Base-by-base conservation (phyloP, 2,797 vertebrate genomes). In the Trachops cirrhosus region DNA sequence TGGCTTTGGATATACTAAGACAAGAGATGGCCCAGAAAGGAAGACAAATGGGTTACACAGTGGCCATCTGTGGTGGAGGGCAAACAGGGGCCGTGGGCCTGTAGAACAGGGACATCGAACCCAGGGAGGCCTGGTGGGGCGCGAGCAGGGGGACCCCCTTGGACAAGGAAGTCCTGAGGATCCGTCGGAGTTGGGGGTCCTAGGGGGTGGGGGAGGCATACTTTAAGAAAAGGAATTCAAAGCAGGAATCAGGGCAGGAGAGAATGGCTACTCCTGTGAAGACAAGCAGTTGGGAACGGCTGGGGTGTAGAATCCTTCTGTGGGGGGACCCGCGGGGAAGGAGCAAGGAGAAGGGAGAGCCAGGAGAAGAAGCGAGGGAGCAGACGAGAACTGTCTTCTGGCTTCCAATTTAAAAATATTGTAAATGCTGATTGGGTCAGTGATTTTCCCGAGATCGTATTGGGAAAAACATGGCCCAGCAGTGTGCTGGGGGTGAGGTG, bases 171-270 rank as follows among this genome's bases (percentile, higher is more conserved):
- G 59, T 32, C 75, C 37, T 54, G 37, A 32, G 48, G 29, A 22
- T 37, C 0, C 0, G 5, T 14, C 39, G 48, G 41, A 52, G 15
- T 77, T 46, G 64, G 64, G 64, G n/a, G n/a, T n/a, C n/a, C n/a
- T n/a, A n/a, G n/a, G n/a, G n/a, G 32, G 16, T 34, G 15, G 29
- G 62, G 32, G 32, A 32, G 48, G n/a, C 21, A 70, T 4, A 6
- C 70, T 75, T 78, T 39, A 44, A 85, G 75, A 89, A 82, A 75
- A 24, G 21, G 12, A 82, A 86, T 37, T 94, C 52, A 52, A 59
- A 88, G 57, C 32, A 22, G 46, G 57, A 32, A 6, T 29, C 6
- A 80, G 39, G 57, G 52, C 24, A 48, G 73, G 75, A 79, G 80
- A 57, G 41, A 93, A 41, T 34, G 39, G 16, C 79, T 32, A 41